phyloP scores from a whole-genome alignment of 2,797 vertebrate species.

The Choloepus didactylus region DNA sequence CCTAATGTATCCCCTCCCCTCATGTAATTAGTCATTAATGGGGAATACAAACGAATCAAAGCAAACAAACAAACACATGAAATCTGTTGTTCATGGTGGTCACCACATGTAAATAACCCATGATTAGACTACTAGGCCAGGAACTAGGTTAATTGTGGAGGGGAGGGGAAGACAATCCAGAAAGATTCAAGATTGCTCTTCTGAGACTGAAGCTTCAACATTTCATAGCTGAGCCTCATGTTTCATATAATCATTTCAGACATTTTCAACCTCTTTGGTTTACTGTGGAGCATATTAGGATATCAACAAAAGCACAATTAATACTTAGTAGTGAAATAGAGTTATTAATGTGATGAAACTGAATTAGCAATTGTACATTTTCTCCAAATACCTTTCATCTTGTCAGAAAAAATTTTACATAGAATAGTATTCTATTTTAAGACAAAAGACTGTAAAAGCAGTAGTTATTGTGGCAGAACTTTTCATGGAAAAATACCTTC shows the following conservation, averaged over 20 bases:
- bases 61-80: not conserved
- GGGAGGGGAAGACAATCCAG: not conserved
- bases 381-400: constrained; percentile 23
- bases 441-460: constrained; percentile 24
- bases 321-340: not conserved
- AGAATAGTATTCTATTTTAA: constrained; percentile 44
- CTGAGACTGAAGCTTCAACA: not conserved
- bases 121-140: not conserved
- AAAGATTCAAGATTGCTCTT: constrained; percentile 29
- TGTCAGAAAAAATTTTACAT: not conserved
- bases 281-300: not conserved
- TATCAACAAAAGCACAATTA: constrained; percentile 13
- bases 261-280: constrained; percentile 20
- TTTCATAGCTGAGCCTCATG: not conserved
- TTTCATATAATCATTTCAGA: not conserved
- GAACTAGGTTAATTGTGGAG: not conserved
- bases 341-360: not conserved
- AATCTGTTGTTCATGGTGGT: not conserved
- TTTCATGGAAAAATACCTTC: constrained; percentile 28
- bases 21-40: not conserved
- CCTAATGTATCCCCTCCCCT: not conserved
- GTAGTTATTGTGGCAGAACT: not conserved
- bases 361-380: not conserved
- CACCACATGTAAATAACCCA: not conserved
- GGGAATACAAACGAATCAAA: not conserved